phyloP scores from a whole-genome alignment of 1,140 invertebrate species.

The Metaphire vulgaris region DNA sequence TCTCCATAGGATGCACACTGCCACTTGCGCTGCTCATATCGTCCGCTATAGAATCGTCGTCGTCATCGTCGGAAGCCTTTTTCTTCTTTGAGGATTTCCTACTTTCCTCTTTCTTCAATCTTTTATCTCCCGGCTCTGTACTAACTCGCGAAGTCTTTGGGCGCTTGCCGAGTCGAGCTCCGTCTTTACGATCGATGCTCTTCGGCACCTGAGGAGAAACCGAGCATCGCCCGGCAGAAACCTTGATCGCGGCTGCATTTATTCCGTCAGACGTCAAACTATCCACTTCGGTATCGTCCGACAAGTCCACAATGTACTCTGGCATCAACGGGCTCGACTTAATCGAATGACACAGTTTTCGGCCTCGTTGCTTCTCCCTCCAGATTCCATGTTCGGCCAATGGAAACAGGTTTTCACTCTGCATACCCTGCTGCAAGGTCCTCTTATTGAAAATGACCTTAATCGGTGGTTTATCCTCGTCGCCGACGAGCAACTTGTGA shows the following conservation, averaged over 20 bases:
- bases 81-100: not conserved
- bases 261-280: not conserved
- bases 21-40: not conserved
- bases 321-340: not conserved
- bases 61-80: not conserved
- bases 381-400: not conserved
- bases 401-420: not conserved
- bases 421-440: not conserved
- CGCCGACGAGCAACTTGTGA: too few species aligned
- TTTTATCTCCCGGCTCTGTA: not conserved
- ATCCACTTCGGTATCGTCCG: not conserved
- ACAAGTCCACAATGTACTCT: not conserved
- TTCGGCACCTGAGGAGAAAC: not conserved
- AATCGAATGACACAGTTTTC: not conserved
- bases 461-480: not conserved
- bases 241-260: not conserved
- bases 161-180: not conserved
- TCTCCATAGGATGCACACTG: not conserved
- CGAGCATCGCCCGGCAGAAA: not conserved
- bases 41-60: not conserved
- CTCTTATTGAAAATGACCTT: not conserved
- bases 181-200: not conserved
- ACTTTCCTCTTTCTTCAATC: not conserved
- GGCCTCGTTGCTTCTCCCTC: not conserved
- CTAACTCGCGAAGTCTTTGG: not conserved